Conservation (phyloP, 2,888 invertebrate genomes). For the Agapostemon virescens region DNA sequence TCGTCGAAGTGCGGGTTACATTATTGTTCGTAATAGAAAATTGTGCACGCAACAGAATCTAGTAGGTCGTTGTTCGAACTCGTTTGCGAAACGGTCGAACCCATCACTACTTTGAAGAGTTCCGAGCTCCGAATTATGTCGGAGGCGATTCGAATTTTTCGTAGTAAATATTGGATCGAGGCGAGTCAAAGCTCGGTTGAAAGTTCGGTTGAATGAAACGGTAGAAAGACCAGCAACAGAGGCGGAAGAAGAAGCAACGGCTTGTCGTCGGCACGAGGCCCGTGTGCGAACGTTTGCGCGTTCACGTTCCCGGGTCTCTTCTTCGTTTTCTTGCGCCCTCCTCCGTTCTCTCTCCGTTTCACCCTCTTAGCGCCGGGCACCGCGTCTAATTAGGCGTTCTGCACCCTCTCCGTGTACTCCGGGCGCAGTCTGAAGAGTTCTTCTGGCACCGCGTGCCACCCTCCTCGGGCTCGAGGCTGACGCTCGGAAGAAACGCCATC, state of each 20-base stretch:
- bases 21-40: too few relatives aligned
- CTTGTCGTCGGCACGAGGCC: background rate
- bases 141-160: too few relatives aligned
- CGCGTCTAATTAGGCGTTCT: conserved; percentile 72
- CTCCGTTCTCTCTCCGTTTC: conserved; percentile 30
- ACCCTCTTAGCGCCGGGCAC: conserved; percentile 52
- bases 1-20: too few relatives aligned
- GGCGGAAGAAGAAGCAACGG: background rate
- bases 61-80: too few relatives aligned
- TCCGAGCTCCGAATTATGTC: too few relatives aligned
- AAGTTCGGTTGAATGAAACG: conserved; percentile 53
- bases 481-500: conserved; percentile 59
- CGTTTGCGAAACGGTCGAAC: too few relatives aligned
- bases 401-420: conserved; percentile 64
- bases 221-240: conserved; percentile 39
- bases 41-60: too few relatives aligned
- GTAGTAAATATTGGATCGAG: too few relatives aligned
- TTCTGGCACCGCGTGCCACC: conserved; percentile 60
- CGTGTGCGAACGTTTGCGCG: conserved; percentile 26
- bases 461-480: conserved; percentile 48
- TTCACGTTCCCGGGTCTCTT: conserved; percentile 48
- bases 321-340: conserved; percentile 43
- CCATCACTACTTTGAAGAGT: too few relatives aligned
- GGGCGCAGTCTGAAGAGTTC: conserved; percentile 65
- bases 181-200: too few relatives aligned